These are phyloP conservation scores for Parotia lawesii DNA, from an alignment of 2,113 vertebrate species.

Conservation along the genomic window DNA sequence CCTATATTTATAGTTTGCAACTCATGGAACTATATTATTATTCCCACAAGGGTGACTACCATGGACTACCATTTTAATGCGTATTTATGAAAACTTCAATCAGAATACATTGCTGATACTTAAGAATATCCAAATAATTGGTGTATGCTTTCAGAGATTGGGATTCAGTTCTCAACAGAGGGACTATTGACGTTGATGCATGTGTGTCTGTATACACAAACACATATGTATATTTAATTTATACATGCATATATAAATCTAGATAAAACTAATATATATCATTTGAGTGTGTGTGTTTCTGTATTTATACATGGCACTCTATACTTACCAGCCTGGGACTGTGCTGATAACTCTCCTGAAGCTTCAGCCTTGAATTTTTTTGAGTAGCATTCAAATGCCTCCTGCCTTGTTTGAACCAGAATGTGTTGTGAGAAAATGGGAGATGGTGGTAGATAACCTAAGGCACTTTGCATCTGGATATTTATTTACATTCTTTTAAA, in stretches of 20 bases:
- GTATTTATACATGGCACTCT: background rate
- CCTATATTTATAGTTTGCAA: background rate
- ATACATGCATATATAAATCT: background rate
- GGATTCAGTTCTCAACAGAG: background rate
- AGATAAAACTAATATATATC: background rate
- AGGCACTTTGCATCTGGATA: background rate
- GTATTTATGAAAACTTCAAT: background rate
- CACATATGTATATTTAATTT: background rate
- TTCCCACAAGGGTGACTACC: background rate
- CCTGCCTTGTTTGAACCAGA: background rate
- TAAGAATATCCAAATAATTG: background rate
- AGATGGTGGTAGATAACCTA: background rate
- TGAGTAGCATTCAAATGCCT: background rate
- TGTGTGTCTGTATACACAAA: background rate
- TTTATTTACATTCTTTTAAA: background rate
- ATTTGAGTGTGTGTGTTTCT: background rate
- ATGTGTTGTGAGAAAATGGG: background rate
- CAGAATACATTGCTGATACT: background rate
- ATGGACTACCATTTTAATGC: background rate
- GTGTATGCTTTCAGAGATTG: background rate
- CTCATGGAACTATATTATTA: background rate
- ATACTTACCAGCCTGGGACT: background rate
- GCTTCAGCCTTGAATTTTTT: background rate
- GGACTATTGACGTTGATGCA: background rate
- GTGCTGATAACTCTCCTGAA: background rate